A percentile compares a stretch with the other conserved stretches of the same genome.
Conservation (phyloP, 2,113 vertebrate species). For the Mesoclemmys tuberculata region DNA sequence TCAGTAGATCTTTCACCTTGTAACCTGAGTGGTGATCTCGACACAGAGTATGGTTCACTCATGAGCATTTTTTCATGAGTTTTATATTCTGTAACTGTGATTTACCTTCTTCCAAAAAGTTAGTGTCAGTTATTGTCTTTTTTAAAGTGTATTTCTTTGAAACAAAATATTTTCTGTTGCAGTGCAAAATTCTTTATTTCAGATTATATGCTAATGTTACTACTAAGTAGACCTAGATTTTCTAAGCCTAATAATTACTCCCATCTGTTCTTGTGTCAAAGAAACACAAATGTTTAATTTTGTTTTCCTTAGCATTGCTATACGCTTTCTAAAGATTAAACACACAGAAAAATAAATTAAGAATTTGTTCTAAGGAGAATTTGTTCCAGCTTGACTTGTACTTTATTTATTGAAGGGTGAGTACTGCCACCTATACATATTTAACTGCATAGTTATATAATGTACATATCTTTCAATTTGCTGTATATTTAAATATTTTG, state of each 20-base stretch:
- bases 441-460: background rate
- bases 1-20: background rate
- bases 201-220: background rate
- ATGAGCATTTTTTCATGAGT: background rate
- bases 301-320: background rate
- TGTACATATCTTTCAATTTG: background rate
- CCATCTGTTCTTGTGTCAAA: background rate
- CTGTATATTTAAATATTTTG: background rate
- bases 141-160: background rate
- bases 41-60: background rate
- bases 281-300: background rate
- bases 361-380: background rate
- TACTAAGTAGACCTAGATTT: background rate
- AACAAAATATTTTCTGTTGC: background rate
- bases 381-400: background rate
- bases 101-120: background rate
- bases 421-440: background rate
- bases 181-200: background rate
- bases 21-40: background rate
- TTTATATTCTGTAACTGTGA: background rate
- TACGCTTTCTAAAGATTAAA: background rate
- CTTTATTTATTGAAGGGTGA: background rate
- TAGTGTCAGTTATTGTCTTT: background rate
- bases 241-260: background rate
- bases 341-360: background rate